Base-by-base conservation (phyloP, 1,140 invertebrate genomes). In the Bombus pyrosoma region DNA sequence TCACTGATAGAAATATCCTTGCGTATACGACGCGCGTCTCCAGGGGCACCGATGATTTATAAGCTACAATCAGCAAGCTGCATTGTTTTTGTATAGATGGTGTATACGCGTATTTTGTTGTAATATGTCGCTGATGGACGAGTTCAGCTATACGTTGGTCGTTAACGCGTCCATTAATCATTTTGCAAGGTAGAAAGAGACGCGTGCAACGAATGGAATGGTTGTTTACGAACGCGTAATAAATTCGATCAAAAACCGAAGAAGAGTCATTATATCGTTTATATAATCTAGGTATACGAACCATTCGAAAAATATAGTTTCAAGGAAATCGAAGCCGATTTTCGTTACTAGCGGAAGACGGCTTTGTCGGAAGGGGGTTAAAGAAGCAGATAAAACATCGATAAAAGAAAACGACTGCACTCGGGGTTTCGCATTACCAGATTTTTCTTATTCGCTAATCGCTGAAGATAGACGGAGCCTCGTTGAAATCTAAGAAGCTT, bases 361-460 rank as follows among this genome's bases (percentile, higher is more conserved):
- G 9, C 15, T 25, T 28, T 37, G 64, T 69, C 64, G 64, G 43
- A 34, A 37, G 32, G 66, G 47, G 43, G 43, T 82, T 74, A 37
- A 41, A 59, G 43, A 32, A n/a, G n/a, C 43, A 13, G 76, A 87
- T 86, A 74, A 78, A 81, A n/a, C 59, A 59, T 13, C 13, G 74
- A 90, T 83, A 80, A 89, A 86, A 22, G 72, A 41, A 68, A 86
- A 76, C 59, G 68, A 41, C 37, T n/a, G 69, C 64, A 18, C 66
- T 59, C 34, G 37, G 22, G 62, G 89, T 81, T 37, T 90, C 89
- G 64, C 59, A 32, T 90, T 90, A 90, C 89, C 68, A 69, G 79
- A 87, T 83, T 90, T 80, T 87, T 87, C 89, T 87, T 82, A 91
- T 91, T 89, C 79, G 90, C 89, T 91, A 91, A 91, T 91, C 90